A percentile compares a stretch with the other conserved stretches of the same genome.
phyloP scores from a whole-genome alignment of 92 coral and sea anemone species.

The Nematostella vectensis region DNA sequence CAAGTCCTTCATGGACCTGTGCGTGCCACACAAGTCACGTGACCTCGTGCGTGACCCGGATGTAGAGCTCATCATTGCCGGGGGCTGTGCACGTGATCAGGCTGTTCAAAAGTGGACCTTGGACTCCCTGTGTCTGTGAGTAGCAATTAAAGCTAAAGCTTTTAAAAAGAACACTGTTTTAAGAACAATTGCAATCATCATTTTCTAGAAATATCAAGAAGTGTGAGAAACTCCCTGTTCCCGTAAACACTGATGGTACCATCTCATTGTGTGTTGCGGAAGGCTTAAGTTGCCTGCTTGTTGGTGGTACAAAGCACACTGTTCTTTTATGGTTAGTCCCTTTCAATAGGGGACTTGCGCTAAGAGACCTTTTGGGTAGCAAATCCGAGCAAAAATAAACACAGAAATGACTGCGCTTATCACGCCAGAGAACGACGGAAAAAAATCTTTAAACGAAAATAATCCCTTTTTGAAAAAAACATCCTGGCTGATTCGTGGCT shows the following conservation, averaged over 20 bases:
- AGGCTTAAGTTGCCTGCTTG: slow-evolving; percentile 36
- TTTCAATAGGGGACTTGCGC: neutral
- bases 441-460: too few species aligned
- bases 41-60: too few species aligned
- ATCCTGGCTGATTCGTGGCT: too few species aligned
- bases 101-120: slow-evolving; percentile 37
- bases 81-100: neutral
- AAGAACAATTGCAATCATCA: neutral
- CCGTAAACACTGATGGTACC: slow-evolving; percentile 11
- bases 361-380: too few species aligned
- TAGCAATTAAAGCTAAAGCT: neutral
- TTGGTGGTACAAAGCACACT: slow-evolving; percentile 26
- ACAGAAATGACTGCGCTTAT: too few species aligned
- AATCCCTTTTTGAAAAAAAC: too few species aligned
- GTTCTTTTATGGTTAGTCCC: slow-evolving; percentile 35
- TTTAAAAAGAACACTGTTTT: too few species aligned
- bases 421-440: too few species aligned
- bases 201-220: slow-evolving; percentile 15
- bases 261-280: slow-evolving; percentile 27
- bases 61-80: slow-evolving; percentile 26
- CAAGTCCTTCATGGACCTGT: too few species aligned
- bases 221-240: slow-evolving; percentile 4
- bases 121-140: slow-evolving; percentile 46
- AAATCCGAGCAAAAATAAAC: too few species aligned
- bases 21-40: too few species aligned